A percentile compares a stretch with the other conserved stretches of the same genome.
These are phyloP conservation scores for Mobula hypostoma DNA, from an alignment of 2,113 vertebrate genomes.

Conservation along the genomic window DNA sequence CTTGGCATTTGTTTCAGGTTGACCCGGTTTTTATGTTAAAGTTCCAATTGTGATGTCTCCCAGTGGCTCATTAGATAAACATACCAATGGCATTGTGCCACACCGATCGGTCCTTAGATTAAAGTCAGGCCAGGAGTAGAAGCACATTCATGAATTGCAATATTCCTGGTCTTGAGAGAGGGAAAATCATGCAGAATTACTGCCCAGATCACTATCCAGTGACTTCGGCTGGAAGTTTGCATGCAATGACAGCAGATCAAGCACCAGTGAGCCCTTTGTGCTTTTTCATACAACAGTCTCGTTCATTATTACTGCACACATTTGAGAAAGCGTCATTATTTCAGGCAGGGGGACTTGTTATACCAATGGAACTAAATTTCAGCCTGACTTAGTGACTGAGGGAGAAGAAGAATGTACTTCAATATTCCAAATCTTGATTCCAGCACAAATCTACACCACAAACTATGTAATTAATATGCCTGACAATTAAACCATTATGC, in stretches of 20 bases:
- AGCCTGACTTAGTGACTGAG: not conserved
- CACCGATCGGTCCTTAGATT: not conserved
- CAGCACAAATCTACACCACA: not conserved
- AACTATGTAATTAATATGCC: not conserved
- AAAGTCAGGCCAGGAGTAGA: not conserved
- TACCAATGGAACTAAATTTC: not conserved
- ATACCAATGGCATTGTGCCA: not conserved
- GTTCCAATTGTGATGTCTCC: not conserved
- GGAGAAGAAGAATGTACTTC: not conserved
- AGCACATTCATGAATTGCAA: not conserved
- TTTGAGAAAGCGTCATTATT: not conserved
- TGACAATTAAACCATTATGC: not conserved
- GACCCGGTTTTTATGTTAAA: not conserved
- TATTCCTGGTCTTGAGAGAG: not conserved
- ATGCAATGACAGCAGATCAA: not conserved
- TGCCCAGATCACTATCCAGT: not conserved
- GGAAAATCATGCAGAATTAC: not conserved
- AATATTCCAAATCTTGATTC: not conserved
- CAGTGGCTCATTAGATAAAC: not conserved
- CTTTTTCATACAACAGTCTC: not conserved
- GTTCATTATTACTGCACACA: not conserved
- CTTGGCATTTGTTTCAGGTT: not conserved
- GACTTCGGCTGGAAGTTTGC: not conserved
- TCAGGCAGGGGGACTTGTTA: not conserved
- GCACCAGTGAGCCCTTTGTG: not conserved